Conservation (phyloP, 2,113 vertebrate genomes). For the Gymnarchus niloticus region DNA sequence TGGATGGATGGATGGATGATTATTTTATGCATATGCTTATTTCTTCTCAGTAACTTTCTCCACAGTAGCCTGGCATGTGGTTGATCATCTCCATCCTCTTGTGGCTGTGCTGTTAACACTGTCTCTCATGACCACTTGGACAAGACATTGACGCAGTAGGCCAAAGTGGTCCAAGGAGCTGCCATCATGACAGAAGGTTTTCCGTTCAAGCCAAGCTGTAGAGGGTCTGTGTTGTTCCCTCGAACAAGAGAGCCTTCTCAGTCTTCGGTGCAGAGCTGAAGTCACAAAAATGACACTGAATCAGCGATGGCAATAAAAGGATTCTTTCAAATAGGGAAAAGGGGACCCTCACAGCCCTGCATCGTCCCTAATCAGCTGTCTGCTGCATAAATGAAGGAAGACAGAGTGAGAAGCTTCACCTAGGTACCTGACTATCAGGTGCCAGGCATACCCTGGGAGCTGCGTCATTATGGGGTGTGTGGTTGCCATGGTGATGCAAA, state of each 20-base stretch:
- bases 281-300: background rate
- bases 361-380: too few species aligned
- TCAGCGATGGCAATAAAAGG: background rate
- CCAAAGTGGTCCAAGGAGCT: background rate
- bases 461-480: background rate
- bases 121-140: background rate
- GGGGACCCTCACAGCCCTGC: background rate
- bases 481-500: background rate
- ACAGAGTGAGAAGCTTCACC: background rate
- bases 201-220: background rate
- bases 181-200: background rate
- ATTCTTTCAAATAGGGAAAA: background rate
- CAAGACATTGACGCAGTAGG: background rate
- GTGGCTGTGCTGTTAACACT: background rate
- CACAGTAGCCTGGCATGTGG: too few species aligned
- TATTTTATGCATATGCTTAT: background rate
- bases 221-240: background rate
- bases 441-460: background rate
- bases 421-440: background rate
- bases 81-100: too few species aligned
- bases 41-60: background rate
- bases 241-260: background rate
- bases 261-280: background rate
- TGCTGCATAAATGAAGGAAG: too few species aligned
- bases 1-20: too few species aligned